Evolutionary conservation across 2,797 vertebrate species (phyloP), one percentile per base, ranked within the genome.

Genomic region (Sebastes alutus): DNA sequence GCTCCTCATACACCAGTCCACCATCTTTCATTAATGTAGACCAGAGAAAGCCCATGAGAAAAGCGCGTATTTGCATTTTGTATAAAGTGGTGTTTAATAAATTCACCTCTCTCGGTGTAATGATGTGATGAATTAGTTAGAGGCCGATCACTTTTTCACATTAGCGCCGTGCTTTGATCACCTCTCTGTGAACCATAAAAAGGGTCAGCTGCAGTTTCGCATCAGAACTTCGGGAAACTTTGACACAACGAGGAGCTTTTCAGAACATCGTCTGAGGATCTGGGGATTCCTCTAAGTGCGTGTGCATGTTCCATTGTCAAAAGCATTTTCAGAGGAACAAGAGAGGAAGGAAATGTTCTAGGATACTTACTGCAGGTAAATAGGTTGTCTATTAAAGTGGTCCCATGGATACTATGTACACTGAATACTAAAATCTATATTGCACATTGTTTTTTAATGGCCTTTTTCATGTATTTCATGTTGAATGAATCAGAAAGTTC

Each of bases 271-370:
- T 52, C 25, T 11, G 68, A 61, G 23, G 70, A 80, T 63, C 29
- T 62, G 42, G 63, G 67, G 59, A 76, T 64, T 72, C 30, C 54
- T 86, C 13, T 72, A 68, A 84, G 81, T 77, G 72, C 38, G 63
- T 60, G 27, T 82, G 49, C 84, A 46, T 82, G 79, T 84, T 20
- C 10, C 27, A 29, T 35, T 71, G 69, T 82, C 61, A 23, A 9
- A 49, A 27, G 22, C 16, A 3, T 55, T 74, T 67, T 59, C 25
- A 58, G 25, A 59, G n/a, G 35, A 68, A 30, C 58, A 22, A 3
- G 4, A 55, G 42, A 30, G 22, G 32, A n/a, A 16, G 49, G 49
- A 49, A 55, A 30, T 55, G 49, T 75, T 75, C 49, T 6, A 3
- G 29, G 72, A 55, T 49, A 46, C 72, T 59, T 59, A 35, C 42